Evolutionary conservation across 2,797 vertebrate genomes (phyloP).

Genomic region (Adelosebastes latens): DNA sequence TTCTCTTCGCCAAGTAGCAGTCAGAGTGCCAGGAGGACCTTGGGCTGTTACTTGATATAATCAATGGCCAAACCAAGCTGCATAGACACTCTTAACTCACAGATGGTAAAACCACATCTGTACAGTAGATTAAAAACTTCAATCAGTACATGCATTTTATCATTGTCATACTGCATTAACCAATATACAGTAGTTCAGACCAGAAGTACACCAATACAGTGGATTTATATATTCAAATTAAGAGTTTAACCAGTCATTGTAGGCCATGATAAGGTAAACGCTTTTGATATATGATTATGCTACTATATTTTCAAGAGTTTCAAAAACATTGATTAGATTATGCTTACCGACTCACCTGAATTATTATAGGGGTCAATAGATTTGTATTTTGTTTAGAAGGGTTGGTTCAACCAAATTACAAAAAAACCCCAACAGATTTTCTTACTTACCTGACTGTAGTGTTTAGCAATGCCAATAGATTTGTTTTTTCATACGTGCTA

Average conservation of each 20-base stretch:
- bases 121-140: conserved; percentile 1
- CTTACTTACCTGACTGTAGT: background rate
- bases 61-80: conserved; percentile 27
- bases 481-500: too few species aligned
- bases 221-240: too few species aligned
- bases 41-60: conserved; percentile 33
- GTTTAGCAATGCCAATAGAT: background rate
- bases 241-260: background rate
- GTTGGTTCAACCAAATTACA: background rate
- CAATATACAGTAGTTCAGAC: background rate
- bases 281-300: background rate
- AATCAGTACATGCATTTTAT: background rate
- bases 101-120: conserved; percentile 17
- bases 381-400: background rate
- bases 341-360: background rate
- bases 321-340: background rate
- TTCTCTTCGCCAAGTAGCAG: conserved; percentile 38
- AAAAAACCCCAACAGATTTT: background rate
- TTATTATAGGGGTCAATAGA: background rate
- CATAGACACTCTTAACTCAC: background rate
- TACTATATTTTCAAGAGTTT: background rate
- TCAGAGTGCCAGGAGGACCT: conserved; percentile 23
- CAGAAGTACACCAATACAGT: background rate
- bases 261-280: background rate
- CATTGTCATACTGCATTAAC: background rate